phyloP scores from a whole-genome alignment of 2,888 invertebrate species.

The Portevinia maculata region DNA sequence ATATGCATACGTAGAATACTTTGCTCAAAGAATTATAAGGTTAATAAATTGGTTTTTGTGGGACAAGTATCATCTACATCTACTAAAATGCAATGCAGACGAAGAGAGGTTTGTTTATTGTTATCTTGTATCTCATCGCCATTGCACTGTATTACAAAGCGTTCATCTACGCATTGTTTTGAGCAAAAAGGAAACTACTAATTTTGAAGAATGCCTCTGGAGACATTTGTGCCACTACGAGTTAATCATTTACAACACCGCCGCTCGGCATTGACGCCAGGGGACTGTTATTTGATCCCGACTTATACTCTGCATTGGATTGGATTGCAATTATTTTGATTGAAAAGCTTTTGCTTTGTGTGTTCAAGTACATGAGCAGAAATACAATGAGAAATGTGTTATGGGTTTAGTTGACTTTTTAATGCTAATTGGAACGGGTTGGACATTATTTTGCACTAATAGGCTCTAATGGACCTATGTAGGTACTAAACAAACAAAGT shows the following conservation, averaged over 20 bases:
- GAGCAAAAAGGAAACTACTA: conserved; percentile 29
- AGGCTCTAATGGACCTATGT: no score
- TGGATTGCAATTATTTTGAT: conserved; percentile 36
- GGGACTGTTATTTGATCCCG: neutral
- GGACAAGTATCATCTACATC: conserved; percentile 40
- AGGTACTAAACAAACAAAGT: no score
- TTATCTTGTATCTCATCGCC: neutral
- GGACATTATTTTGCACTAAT: no score
- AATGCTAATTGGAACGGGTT: no score
- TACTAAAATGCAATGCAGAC: conserved; percentile 6
- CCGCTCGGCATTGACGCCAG: neutral
- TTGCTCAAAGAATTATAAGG: conserved; percentile 45
- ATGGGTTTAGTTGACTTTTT: conserved; percentile 1
- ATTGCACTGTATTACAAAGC: conserved; percentile 15
- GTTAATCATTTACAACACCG: conserved; percentile 39
- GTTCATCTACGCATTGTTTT: conserved; percentile 41
- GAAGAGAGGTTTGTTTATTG: conserved; percentile 13
- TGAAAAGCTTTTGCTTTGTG: conserved; percentile 29
- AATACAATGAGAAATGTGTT: neutral
- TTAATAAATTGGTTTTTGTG: conserved; percentile 63
- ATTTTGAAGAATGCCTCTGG: conserved; percentile 50
- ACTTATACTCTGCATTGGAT: conserved; percentile 9
- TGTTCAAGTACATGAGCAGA: conserved; percentile 6
- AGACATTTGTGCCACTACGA: conserved; percentile 38
- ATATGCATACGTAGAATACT: neutral